A percentile compares a stretch with the other conserved stretches of the same genome.
Evolutionary conservation across 2,797 vertebrate genomes (phyloP).

Genomic region (Hydrolagus colliei): DNA sequence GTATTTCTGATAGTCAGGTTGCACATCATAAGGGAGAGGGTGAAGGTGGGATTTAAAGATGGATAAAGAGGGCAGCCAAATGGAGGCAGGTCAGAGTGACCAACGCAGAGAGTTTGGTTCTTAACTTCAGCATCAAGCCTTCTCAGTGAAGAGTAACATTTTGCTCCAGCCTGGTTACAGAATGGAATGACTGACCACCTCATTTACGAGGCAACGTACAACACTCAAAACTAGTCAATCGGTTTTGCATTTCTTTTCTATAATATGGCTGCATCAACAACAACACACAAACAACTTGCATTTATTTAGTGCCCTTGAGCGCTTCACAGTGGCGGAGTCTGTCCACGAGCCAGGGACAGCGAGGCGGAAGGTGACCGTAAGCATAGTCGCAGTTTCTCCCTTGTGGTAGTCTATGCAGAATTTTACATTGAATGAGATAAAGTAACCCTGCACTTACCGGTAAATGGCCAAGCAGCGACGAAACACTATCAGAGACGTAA

Average conservation of each 20-base stretch:
- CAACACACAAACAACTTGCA: too few species aligned
- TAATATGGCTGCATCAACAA: too few species aligned
- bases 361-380: too few species aligned
- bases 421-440: neutral
- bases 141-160: neutral
- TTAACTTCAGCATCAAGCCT: neutral
- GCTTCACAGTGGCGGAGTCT: too few species aligned
- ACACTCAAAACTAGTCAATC: too few species aligned
- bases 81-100: neutral
- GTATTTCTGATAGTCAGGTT: too few species aligned
- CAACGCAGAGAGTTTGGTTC: neutral
- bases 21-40: too few species aligned
- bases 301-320: too few species aligned
- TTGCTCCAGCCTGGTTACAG: neutral
- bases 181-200: neutral
- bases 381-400: neutral
- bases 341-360: too few species aligned
- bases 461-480: slow-evolving; percentile 79
- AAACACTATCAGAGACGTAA: slow-evolving; percentile 79
- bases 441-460: slow-evolving; percentile 68
- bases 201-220: neutral
- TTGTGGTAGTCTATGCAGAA: neutral
- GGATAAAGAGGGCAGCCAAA: neutral
- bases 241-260: too few species aligned
- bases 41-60: too few species aligned